Base-by-base conservation (phyloP, 2,797 vertebrate genomes). In the Chiloscyllium punctatum region DNA sequence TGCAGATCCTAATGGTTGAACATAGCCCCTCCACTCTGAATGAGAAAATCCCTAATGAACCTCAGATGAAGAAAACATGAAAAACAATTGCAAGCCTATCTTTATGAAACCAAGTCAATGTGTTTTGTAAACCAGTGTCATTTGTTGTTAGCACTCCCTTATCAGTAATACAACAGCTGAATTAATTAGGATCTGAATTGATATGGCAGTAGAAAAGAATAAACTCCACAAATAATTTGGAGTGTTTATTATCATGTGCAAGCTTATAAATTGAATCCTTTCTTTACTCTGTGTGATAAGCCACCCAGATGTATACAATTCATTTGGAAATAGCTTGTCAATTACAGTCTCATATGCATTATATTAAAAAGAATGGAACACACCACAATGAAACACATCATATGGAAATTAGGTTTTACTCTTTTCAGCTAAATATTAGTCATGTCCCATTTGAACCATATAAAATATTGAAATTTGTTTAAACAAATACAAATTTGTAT, bases 61-160 rank as follows among this genome's bases (percentile, higher is more conserved):
- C 90, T 92, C 66, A 42, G n/a, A 69, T 92, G 62, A 68, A 37
- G 62, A 57, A 95, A 95, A 95, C 94, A 95, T 48, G 51, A 57
- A 71, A 77, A 95, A 95, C 94, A 95, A 95, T 95, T 95, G 69
- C 11, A 33, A 51, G 94, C 94, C 94, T 95, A 77, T 95, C 94
- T 95, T 95, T 53, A 77, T 74, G 94, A 95, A 95, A 77, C 37
- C 94, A 77, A 72, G 48, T 71, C 48, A 74, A 6, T 74, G 72
- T 74, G 71, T 51, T 94, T 51, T 94, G 48, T 94, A 77, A 53
- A 95, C 94, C 27, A 94, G 94, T 95, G 48, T 72, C 71, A 95
- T 77, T 71, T 95, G 69, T 77, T 95, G 94, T 74, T 95, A 77
- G 27, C 16, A 18, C 30, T 77, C 69, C 30, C 94, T 95, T 95